phyloP scores from a whole-genome alignment of 1,140 invertebrate genomes.

The Batillaria attramentaria region DNA sequence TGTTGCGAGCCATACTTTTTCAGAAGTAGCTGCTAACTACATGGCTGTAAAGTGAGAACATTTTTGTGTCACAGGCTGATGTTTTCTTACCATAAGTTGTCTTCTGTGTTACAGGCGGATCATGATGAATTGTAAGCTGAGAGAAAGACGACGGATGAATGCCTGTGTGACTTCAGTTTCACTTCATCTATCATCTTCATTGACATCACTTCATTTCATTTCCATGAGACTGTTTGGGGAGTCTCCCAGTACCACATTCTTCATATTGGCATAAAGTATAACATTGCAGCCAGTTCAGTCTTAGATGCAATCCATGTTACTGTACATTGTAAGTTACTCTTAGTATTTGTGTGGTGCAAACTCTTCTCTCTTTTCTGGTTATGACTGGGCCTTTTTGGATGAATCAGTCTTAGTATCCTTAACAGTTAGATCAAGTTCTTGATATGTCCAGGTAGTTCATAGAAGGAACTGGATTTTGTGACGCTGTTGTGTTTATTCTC shows the following conservation, averaged over 20 bases:
- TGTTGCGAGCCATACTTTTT: not conserved
- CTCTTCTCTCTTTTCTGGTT: too few species aligned
- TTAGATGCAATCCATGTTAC: not conserved
- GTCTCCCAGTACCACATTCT: too few species aligned
- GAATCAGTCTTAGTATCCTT: not conserved
- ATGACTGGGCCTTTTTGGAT: too few species aligned
- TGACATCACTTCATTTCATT: not conserved
- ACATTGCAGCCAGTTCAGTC: not conserved
- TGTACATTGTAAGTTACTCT: not conserved
- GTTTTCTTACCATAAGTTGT: too few species aligned
- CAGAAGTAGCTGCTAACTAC: not conserved
- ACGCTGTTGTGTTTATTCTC: not conserved
- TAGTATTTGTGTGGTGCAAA: not conserved
- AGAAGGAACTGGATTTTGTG: not conserved
- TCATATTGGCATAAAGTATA: not conserved
- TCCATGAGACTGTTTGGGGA: not conserved
- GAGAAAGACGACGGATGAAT: not conserved
- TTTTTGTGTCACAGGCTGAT: constrained; percentile 15
- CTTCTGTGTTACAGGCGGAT: too few species aligned
- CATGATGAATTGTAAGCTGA: constrained; percentile 14
- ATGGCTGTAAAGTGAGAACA: not conserved
- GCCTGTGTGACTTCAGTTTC: not conserved
- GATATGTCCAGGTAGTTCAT: not conserved
- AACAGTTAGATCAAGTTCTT: not conserved
- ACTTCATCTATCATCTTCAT: constrained; percentile 2